Evolutionary conservation across 2,888 invertebrate species (phyloP).

Genomic region (Xiphydria camelus): DNA sequence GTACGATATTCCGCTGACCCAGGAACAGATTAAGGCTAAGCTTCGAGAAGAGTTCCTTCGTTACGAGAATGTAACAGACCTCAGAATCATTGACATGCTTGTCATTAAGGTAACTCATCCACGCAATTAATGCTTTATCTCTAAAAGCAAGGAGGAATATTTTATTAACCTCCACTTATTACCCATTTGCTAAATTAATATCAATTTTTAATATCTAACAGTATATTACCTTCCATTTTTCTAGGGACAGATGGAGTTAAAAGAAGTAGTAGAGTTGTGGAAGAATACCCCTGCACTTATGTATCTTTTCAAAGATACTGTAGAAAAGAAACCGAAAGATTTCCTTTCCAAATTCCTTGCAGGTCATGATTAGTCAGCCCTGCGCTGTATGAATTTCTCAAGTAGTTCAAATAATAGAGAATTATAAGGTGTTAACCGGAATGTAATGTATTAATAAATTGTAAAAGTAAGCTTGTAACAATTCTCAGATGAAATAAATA

Average conservation of each 20-base stretch:
- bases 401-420: too few species aligned
- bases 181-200: background rate
- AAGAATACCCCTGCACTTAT: slow-evolving; percentile 88
- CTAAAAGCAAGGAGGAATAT: background rate
- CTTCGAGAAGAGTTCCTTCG: slow-evolving; percentile 78
- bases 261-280: slow-evolving; percentile 84
- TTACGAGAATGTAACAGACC: slow-evolving; percentile 77
- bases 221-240: too few species aligned
- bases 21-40: slow-evolving; percentile 70
- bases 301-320: slow-evolving; percentile 83
- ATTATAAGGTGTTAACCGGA: too few species aligned
- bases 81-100: slow-evolving; percentile 88
- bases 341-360: slow-evolving; percentile 89
- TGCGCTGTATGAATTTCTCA: too few species aligned
- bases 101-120: slow-evolving; percentile 77
- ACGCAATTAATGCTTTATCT: background rate
- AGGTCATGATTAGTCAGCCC: slow-evolving; percentile 65
- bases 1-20: slow-evolving; percentile 79
- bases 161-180: too few species aligned
- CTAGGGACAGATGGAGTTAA: slow-evolving; percentile 93
- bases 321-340: slow-evolving; percentile 83
- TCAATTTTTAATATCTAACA: slow-evolving; percentile 5
- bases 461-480: too few species aligned
- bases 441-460: too few species aligned
- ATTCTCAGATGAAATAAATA: too few species aligned